Base-by-base conservation (phyloP, 2,888 invertebrate genomes). In the Calephelis perditalis region DNA sequence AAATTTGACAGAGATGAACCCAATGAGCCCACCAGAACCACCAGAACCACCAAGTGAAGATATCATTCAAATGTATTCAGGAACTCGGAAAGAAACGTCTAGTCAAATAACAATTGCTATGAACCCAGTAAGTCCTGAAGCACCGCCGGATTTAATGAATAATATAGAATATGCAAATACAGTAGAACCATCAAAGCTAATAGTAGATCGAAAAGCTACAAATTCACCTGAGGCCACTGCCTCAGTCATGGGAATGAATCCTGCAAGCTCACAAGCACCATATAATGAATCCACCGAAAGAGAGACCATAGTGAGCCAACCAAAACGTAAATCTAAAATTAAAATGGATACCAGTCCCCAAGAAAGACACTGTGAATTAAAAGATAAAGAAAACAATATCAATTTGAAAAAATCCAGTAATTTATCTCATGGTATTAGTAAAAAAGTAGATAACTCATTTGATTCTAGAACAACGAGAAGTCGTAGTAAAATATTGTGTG, bases 391-490 rank as follows among this genome's bases (percentile, higher is more conserved):
- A 52, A 52, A 52, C 26, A 35, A 11, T 26, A 6, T 26, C 5
- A 52, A 35, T 3, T 26, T 35, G 6, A 10, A 8, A 52, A 35
- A 11, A 52, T 11, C 3, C 1, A 35, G 26, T 9, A 3, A 15
- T 0, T 49, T 52, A 52, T 11, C 26, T 11, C 15, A 52, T 52
- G 52, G 26, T 26, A 52, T 52, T 52, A 26, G 5, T 52, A 52
- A 52, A 3, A 35, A 52, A 52, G 26, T 52, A 26, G 35, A 52
- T 11, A 52, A 35, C 26, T 52, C 26, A 11, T 5, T 10, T 54
- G 55, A 56, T 58, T 49, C 47, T 44, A 52, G 70, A 44, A 69
- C 67, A 54, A 73, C 73, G 45, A 69, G 73, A 56, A 75, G 73
- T 66, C 66, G 69, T 43, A 74, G 66, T 61, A 73, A 72, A 57